phyloP scores from a whole-genome alignment of 2,113 vertebrate species.

The Equus przewalskii region DNA sequence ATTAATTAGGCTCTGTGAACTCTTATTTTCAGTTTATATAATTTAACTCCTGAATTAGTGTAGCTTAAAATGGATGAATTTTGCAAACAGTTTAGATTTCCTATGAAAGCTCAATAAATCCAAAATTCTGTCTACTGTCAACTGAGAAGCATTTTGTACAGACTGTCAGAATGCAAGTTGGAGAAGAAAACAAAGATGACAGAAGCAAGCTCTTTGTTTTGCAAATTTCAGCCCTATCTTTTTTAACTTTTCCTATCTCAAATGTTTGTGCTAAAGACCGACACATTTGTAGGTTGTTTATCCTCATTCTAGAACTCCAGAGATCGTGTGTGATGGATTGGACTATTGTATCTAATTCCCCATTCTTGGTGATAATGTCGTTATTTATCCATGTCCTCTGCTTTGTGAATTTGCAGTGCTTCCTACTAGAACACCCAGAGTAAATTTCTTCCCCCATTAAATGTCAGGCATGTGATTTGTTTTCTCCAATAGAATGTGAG shows the following conservation, averaged over 20 bases:
- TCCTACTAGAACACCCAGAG: background rate
- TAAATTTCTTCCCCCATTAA: background rate
- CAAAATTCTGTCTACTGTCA: background rate
- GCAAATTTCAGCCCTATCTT: background rate
- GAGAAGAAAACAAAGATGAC: background rate
- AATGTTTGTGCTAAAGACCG: background rate
- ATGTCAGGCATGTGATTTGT: background rate
- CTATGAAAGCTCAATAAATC: background rate
- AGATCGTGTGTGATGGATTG: background rate
- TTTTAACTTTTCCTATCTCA: background rate
- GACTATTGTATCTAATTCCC: background rate
- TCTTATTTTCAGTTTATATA: background rate
- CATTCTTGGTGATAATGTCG: background rate
- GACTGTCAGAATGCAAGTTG: background rate
- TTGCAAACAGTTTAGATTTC: conserved; percentile 28
- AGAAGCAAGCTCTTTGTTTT: background rate
- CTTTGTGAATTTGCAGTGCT: background rate
- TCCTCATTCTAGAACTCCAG: background rate
- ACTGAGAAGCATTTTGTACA: background rate
- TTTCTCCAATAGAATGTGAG: background rate
- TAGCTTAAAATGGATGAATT: background rate
- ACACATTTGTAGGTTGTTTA: background rate
- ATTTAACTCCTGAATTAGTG: background rate
- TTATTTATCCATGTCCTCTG: background rate
- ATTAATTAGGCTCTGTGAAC: conserved; percentile 32